Base-by-base conservation (phyloP, 2,888 invertebrate genomes). In the Augochlorella aurata region DNA sequence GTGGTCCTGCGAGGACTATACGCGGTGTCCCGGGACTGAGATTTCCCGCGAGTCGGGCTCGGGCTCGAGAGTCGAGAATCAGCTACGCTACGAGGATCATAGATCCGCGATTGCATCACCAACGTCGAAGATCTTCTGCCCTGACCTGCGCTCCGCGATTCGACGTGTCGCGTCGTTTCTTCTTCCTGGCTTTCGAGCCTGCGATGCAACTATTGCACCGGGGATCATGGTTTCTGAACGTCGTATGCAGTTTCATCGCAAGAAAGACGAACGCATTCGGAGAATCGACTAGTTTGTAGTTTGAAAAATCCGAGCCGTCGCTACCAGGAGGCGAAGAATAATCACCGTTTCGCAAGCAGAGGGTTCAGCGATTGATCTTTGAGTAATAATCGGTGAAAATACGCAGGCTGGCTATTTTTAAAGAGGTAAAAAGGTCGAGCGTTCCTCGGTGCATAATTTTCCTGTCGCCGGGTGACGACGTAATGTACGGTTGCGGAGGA, bases 91-190 rank as follows among this genome's bases (percentile, higher is more conserved):
- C 72, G 75, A 80, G 73, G 83, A 82, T 86, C 81, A 78, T 88
- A 88, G 86, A 86, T 87, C 81, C 78, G 83, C 68, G 82, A 88
- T 88, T 88, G 89, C 89, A 74, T 85, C 89, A 85, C 79, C 78
- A 65, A 45, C 54, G 73, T 65, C 79, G 68, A 77, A 70, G 49
- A 74, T 81, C 83, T 72, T 86, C 87, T 79, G 79, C 75, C 78
- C 70, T 79, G 86, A 84, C 86, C 45, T 12, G 50, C 21, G n/a
- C 78, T 38, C 58, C 81, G 80, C 83, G 65, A 79, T 79, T 71
- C 71, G 45, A 10, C 10, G 14, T n/a, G 18, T 38, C 52, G 18
- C 24, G 18, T 29, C 52, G 16, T 75, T 66, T 76, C 67, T 72
- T 69, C 79, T 77, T 66, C 61, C 76, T 65, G 44, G 75, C 81